These are phyloP conservation scores for Meloidogyne chitwoodi DNA, from an alignment of 1,140 invertebrate species.

Conservation along the genomic window DNA sequence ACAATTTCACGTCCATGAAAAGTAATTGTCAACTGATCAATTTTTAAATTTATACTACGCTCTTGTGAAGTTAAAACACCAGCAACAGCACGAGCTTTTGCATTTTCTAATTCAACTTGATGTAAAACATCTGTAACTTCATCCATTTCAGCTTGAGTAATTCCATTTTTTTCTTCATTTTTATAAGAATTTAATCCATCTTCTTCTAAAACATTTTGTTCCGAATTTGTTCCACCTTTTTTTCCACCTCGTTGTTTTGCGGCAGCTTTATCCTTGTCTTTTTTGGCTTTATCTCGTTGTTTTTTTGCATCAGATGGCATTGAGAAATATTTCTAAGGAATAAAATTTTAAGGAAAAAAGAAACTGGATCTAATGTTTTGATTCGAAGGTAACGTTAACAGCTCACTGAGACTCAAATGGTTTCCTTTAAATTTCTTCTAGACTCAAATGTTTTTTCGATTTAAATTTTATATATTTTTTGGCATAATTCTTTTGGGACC, in stretches of 20 bases:
- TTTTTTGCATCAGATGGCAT: slow-evolving; percentile 98
- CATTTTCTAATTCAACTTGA: slow-evolving; percentile 78
- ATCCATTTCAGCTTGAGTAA: slow-evolving; percentile 35
- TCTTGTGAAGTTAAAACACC: slow-evolving; percentile 89
- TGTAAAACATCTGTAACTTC: slow-evolving; percentile 67
- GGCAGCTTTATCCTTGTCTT: slow-evolving; percentile 69
- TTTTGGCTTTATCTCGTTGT: slow-evolving; percentile 91
- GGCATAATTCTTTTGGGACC: no score
- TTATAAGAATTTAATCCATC: slow-evolving; percentile 9
- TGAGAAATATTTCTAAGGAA: not conserved
- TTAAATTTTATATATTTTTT: no score
- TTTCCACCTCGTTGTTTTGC: slow-evolving; percentile 69
- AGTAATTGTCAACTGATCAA: slow-evolving; percentile 92
- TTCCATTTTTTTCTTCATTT: slow-evolving; percentile 9
- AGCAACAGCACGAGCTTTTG: slow-evolving; percentile 86
- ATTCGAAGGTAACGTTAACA: no score
- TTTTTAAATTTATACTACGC: slow-evolving; percentile 89
- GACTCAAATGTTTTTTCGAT: not conserved
- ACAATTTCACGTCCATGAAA: slow-evolving; percentile 94
- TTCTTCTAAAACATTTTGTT: slow-evolving; percentile 41
- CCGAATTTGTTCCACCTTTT: slow-evolving; percentile 58
- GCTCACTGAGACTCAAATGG: not conserved
- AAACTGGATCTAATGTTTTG: no score
- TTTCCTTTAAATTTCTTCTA: not conserved
- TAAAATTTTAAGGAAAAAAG: no score